A percentile compares a stretch with the other conserved stretches of the same genome.
Conservation (phyloP, 1,140 invertebrate genomes). For the Drosophila malerkotliana region DNA sequence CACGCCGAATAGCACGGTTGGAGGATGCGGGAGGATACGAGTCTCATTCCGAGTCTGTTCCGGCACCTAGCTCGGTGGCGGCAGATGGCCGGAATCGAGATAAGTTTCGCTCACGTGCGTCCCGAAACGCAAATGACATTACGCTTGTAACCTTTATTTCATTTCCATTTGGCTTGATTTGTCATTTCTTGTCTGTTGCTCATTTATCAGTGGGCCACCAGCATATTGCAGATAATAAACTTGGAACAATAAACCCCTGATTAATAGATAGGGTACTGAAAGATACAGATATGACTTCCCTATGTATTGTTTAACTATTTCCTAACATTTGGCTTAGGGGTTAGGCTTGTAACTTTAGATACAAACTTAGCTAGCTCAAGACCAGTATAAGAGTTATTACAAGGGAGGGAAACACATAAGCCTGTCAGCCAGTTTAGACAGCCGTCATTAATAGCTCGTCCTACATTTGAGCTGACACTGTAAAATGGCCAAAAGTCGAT, state of each 20-base stretch:
- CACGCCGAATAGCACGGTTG: conserved; percentile 36
- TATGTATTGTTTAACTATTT: no score
- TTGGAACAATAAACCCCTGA: neutral
- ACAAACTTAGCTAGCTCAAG: no score
- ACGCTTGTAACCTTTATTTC: conserved; percentile 65
- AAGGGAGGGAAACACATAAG: neutral
- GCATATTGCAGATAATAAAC: conserved; percentile 1
- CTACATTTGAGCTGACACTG: conserved; percentile 63
- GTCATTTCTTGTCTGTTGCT: conserved; percentile 37
- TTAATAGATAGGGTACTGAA: conserved; percentile 1
- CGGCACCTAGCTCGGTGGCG: conserved; percentile 26
- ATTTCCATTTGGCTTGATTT: conserved; percentile 56
- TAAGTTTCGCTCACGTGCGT: conserved; percentile 70
- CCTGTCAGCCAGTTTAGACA: conserved; percentile 34
- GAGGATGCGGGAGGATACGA: neutral
- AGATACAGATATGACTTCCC: no score
- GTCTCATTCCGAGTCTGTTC: conserved; percentile 32
- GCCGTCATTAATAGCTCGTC: conserved; percentile 71
- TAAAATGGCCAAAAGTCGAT: conserved; percentile 56
- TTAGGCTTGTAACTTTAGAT: neutral
- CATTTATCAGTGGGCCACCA: conserved; percentile 31
- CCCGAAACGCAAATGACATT: conserved; percentile 59
- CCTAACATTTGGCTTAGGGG: no score
- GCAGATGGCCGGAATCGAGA: conserved; percentile 54
- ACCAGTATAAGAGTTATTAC: neutral